A percentile compares a stretch with the other conserved stretches of the same genome.
Conservation (phyloP, 2,113 vertebrate genomes). For the Vombatus ursinus region DNA sequence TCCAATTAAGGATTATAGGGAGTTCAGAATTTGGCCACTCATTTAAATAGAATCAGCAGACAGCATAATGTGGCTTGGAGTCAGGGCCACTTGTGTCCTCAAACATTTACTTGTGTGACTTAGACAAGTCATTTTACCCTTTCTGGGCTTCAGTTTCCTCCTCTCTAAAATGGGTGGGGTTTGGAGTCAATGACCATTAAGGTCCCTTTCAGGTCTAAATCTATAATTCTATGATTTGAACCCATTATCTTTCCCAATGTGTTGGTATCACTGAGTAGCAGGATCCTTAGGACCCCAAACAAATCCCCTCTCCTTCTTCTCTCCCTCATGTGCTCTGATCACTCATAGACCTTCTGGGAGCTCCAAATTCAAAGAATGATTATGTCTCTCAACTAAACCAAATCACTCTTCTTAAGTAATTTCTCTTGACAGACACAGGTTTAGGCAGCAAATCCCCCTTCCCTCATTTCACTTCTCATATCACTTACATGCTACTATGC, state of each 20-base stretch:
- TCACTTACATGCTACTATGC: too few relatives aligned
- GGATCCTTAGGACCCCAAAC: background rate
- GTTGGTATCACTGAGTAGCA: background rate
- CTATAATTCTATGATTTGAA: background rate
- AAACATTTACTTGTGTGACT: background rate
- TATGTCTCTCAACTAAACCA: background rate
- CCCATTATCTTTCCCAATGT: background rate
- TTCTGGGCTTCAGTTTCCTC: background rate
- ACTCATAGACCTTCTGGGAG: background rate
- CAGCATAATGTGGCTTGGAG: background rate
- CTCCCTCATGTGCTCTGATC: background rate
- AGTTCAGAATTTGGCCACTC: background rate
- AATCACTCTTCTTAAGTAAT: background rate
- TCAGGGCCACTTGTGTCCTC: background rate
- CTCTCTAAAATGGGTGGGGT: background rate
- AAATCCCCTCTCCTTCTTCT: background rate
- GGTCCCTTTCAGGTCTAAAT: background rate
- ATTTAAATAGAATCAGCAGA: background rate
- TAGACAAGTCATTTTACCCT: background rate
- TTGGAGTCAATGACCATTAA: background rate
- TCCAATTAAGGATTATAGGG: background rate
- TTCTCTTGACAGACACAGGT: background rate
- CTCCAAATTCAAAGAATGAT: background rate
- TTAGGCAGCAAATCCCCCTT: too few relatives aligned
- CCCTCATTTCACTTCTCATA: too few relatives aligned